Conservation (phyloP, 2,113 vertebrate genomes). For the Saccopteryx bilineata region DNA sequence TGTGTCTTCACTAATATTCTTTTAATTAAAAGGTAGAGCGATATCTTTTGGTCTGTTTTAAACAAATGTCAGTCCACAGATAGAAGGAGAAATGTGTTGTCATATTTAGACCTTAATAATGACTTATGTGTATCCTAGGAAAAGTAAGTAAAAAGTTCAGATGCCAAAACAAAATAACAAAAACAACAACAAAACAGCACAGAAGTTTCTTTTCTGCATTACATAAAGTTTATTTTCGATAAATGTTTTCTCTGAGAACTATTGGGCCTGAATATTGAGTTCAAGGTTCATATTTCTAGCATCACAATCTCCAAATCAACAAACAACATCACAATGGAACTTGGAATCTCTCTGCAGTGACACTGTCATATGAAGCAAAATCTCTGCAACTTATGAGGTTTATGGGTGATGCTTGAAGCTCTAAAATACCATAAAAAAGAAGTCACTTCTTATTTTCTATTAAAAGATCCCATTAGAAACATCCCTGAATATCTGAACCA, state of each 20-base stretch:
- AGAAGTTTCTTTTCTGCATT: background rate
- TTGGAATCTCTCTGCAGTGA: background rate
- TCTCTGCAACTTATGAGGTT: background rate
- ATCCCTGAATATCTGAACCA: background rate
- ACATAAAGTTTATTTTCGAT: background rate
- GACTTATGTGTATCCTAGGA: background rate
- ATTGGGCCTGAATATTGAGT: background rate
- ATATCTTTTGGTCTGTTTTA: background rate
- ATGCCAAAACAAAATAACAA: background rate
- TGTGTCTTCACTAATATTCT: background rate
- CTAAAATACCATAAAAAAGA: background rate
- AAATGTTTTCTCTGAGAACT: background rate
- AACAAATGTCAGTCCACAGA: background rate
- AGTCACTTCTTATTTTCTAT: conserved; percentile 41
- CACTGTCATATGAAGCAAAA: background rate
- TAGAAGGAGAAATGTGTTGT: background rate
- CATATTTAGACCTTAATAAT: background rate
- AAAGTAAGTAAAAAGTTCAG: background rate
- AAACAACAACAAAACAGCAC: background rate
- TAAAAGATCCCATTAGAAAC: background rate
- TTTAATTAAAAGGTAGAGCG: conserved; percentile 31
- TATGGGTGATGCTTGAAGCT: background rate
- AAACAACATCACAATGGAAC: background rate
- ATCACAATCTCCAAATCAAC: background rate
- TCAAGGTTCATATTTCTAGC: background rate